These are phyloP conservation scores for Phylloscopus trochiloides DNA, from an alignment of 2,113 vertebrate species.

Conservation along the genomic window DNA sequence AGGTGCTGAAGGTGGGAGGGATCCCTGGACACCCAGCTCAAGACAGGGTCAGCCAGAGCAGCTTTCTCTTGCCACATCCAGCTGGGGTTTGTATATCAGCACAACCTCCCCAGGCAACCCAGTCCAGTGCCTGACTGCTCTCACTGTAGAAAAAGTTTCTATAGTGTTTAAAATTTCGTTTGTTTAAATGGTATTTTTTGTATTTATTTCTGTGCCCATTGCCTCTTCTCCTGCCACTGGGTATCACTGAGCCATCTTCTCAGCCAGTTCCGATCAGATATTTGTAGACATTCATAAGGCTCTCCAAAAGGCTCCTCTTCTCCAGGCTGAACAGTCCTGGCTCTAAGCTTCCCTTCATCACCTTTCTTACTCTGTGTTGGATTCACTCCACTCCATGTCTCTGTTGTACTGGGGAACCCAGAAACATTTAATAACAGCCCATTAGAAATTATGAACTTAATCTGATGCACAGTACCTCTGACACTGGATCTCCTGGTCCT, in stretches of 20 bases:
- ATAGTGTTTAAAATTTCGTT: background rate
- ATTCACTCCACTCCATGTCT: background rate
- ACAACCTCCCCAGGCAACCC: background rate
- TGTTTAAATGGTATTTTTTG: background rate
- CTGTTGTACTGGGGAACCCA: background rate
- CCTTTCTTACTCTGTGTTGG: background rate
- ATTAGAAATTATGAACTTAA: background rate
- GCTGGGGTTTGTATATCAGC: background rate
- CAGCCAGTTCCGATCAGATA: background rate
- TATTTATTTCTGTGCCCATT: background rate
- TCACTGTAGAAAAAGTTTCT: accelerated
- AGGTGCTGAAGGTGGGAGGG: background rate
- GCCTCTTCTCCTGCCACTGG: background rate
- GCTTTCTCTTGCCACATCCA: background rate
- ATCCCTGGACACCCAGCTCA: background rate
- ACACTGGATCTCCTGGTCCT: background rate
- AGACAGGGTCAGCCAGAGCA: background rate
- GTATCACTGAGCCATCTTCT: background rate
- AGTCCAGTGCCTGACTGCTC: background rate
- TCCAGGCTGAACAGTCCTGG: background rate
- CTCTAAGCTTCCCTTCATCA: background rate
- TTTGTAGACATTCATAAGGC: background rate
- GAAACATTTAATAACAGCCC: background rate
- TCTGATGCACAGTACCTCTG: background rate
- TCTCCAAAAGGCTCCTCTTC: background rate